Evolutionary conservation across 2,113 vertebrate species (phyloP).

Genomic region (Cheirogaleus medius): DNA sequence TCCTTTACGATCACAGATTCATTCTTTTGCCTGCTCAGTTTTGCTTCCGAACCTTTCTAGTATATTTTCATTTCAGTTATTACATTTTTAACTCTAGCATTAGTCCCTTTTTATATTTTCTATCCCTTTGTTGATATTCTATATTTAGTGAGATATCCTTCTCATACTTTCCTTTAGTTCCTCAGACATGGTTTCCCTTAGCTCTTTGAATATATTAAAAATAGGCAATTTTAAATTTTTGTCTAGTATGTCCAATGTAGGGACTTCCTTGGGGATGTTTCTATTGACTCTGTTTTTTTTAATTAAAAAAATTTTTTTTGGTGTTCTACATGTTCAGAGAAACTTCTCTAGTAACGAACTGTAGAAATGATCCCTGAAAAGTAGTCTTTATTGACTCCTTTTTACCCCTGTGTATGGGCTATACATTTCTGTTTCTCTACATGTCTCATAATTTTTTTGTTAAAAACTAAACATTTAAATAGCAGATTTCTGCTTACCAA

Average conservation of each 20-base stretch:
- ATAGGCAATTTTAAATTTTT: not conserved
- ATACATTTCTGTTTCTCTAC: not conserved
- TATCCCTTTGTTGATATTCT: constrained; percentile 4
- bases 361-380: no score
- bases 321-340: no score
- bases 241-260: not conserved
- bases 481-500: not conserved
- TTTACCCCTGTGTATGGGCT: not conserved
- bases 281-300: not conserved
- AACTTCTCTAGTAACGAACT: no score
- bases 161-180: not conserved
- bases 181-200: not conserved
- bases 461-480: constrained; percentile 7
- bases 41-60: not conserved
- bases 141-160: not conserved
- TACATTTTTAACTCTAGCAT: not conserved
- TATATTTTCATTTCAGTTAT: not conserved
- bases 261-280: not conserved
- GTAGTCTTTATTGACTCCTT: not conserved
- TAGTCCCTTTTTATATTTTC: constrained; percentile 28
- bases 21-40: not conserved
- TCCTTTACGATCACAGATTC: not conserved
- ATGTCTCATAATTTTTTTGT: not conserved
- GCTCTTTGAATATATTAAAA: constrained; percentile 5
- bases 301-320: no score